These are phyloP conservation scores for Erinaceus europaeus DNA, from an alignment of 2,113 vertebrate species.

Conservation along the genomic window DNA sequence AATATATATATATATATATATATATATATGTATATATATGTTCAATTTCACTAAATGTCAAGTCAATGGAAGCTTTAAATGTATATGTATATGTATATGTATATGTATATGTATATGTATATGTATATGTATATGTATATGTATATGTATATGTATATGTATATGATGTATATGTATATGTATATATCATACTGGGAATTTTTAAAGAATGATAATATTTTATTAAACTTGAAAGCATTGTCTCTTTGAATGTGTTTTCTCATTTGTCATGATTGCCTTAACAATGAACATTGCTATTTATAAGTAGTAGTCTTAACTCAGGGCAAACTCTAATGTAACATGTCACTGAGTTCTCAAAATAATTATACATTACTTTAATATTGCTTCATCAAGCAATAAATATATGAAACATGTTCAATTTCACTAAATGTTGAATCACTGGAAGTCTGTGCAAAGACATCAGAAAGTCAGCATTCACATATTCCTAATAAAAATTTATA, in stretches of 20 bases:
- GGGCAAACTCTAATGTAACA: neutral
- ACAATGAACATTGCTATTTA: neutral
- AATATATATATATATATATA: no score
- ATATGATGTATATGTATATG: no score
- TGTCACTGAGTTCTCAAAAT: neutral
- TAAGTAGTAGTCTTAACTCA: slow-evolving; percentile 8
- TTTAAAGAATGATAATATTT: neutral
- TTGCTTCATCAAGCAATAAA: slow-evolving; percentile 35
- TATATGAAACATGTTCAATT: neutral
- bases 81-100: no score
- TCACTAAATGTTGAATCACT: neutral
- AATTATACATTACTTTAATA: neutral
- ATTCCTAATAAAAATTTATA: neutral
- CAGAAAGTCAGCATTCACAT: neutral
- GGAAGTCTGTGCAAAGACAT: neutral
- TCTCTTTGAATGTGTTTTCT: neutral
- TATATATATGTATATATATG: no score
- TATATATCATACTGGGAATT: no score
- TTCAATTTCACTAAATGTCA: no score
- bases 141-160: no score
- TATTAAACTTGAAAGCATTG: neutral
- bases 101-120: no score
- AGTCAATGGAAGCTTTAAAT: no score
- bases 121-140: no score
- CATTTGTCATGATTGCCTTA: neutral